Evolutionary conservation across 1,140 invertebrate species (phyloP).

Genomic region (Prorops nasuta): DNA sequence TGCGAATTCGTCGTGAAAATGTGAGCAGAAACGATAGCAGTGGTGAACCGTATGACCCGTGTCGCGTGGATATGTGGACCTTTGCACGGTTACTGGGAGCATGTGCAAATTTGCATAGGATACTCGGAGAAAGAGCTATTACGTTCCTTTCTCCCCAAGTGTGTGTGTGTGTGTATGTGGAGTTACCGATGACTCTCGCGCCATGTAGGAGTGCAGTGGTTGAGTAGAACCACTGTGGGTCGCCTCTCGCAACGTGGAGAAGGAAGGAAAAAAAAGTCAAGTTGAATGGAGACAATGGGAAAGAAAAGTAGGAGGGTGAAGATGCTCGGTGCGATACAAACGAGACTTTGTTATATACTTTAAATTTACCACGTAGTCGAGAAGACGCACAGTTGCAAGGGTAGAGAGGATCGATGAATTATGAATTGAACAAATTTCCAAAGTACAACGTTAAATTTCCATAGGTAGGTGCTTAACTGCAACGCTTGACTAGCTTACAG

Average conservation of each 20-base stretch:
- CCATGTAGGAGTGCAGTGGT: no score
- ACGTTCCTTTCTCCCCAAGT: constrained; percentile 18
- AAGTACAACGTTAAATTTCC: constrained; percentile 35
- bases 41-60: not conserved
- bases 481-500: constrained; percentile 7
- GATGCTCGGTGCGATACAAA: no score
- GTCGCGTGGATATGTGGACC: constrained; percentile 11
- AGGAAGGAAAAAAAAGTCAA: no score
- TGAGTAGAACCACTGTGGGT: no score
- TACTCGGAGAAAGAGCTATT: constrained; percentile 29
- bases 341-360: no score
- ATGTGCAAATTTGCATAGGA: constrained; percentile 35
- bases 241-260: no score
- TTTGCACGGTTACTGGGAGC: constrained; percentile 20
- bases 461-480: constrained; percentile 29
- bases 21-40: not conserved
- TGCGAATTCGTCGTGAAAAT: not conserved
- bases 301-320: not conserved
- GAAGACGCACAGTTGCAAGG: not conserved
- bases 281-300: constrained; percentile 3
- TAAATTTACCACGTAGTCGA: no score
- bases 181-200: no score
- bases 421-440: constrained; percentile 32
- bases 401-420: constrained; percentile 30
- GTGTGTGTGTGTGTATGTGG: not conserved